Percentiles rank a stretch among this genome's conserved stretches.
Conservation (phyloP, 2,888 invertebrate species). For the Lasioglossum marginatum region DNA sequence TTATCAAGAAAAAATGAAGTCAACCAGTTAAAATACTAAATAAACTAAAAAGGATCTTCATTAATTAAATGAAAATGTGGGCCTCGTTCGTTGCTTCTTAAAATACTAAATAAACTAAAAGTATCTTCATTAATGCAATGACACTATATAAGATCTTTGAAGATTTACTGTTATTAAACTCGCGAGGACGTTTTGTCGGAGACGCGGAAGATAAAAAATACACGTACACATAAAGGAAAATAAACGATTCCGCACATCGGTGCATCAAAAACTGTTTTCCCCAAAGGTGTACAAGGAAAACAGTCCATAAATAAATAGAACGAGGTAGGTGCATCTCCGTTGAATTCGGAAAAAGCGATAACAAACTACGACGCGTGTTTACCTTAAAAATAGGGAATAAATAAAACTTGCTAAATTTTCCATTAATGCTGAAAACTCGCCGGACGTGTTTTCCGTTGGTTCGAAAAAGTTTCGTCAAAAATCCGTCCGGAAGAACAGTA, state of each 20-base stretch:
- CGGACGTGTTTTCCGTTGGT: neutral
- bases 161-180: neutral
- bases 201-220: neutral
- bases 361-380: neutral
- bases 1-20: neutral
- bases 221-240: neutral
- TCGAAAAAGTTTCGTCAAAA: neutral
- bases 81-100: no score
- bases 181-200: neutral
- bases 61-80: no score
- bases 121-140: neutral
- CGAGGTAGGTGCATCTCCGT: neutral
- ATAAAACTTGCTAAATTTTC: neutral
- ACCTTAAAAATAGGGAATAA: neutral
- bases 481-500: neutral
- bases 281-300: neutral
- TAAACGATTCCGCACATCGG: neutral
- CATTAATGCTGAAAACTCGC: neutral
- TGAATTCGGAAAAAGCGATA: neutral
- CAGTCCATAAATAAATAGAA: conserved; percentile 11
- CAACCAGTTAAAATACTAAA: neutral
- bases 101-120: neutral
- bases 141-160: no score
- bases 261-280: neutral
- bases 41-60: neutral